A percentile compares a stretch with the other conserved stretches of the same genome.
These are phyloP conservation scores for Troides aeacus DNA, from an alignment of 2,888 invertebrate species.

Conservation along the genomic window DNA sequence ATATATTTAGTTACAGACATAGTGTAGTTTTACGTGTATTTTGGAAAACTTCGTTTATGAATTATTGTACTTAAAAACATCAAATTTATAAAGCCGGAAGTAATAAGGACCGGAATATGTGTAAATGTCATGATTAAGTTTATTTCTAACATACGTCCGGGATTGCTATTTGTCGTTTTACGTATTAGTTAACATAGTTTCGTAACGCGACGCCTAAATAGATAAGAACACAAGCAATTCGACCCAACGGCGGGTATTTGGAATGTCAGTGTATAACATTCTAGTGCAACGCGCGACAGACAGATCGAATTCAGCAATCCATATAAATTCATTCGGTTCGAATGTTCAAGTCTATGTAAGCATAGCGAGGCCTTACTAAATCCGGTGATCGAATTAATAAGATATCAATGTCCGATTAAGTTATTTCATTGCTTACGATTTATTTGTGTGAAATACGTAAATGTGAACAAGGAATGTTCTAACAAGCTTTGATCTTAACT, in stretches of 20 bases:
- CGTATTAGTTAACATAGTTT: slow-evolving; percentile 12
- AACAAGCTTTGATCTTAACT: neutral
- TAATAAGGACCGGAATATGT: slow-evolving; percentile 3
- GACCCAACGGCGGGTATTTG: slow-evolving; percentile 9
- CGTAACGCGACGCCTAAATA: slow-evolving; percentile 12
- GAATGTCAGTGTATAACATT: slow-evolving; percentile 24
- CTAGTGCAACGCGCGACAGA: slow-evolving; percentile 22
- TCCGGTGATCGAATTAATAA: slow-evolving; percentile 16
- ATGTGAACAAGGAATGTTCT: slow-evolving; percentile 1
- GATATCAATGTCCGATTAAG: slow-evolving; percentile 18
- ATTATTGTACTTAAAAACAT: too few relatives aligned
- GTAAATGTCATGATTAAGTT: slow-evolving; percentile 11
- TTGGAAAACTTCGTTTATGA: too few relatives aligned
- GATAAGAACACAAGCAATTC: slow-evolving; percentile 16
- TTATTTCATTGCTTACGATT: slow-evolving; percentile 19
- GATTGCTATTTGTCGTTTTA: slow-evolving; percentile 19
- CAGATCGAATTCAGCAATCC: slow-evolving; percentile 19
- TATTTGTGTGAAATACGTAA: slow-evolving; percentile 6
- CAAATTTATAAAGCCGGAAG: neutral
- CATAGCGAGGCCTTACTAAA: slow-evolving; percentile 9
- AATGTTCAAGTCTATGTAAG: slow-evolving; percentile 13
- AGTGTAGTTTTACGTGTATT: too few relatives aligned
- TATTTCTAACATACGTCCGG: slow-evolving; percentile 16
- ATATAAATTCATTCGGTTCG: slow-evolving; percentile 12
- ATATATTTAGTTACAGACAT: too few relatives aligned